These are phyloP conservation scores for Metopolophium dirhodum DNA, from an alignment of 1,140 invertebrate genomes.

Conservation along the genomic window DNA sequence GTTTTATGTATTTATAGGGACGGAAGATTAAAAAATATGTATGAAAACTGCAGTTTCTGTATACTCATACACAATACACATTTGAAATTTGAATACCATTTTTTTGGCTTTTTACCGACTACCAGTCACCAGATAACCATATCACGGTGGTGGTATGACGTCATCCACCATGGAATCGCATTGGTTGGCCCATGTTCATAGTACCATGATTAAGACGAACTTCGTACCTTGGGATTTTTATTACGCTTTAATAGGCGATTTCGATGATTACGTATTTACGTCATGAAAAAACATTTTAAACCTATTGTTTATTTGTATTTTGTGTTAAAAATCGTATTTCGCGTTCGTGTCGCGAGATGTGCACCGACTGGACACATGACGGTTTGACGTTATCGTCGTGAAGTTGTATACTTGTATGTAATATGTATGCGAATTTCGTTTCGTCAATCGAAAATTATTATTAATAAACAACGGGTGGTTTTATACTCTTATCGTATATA, in stretches of 20 bases:
- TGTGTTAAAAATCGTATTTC: constrained; percentile 33
- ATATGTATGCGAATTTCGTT: not conserved
- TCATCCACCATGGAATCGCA: no score
- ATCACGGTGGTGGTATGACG: no score
- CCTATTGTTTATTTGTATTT: not conserved
- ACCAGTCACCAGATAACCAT: no score
- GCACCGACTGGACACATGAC: constrained; percentile 34
- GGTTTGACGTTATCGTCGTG: constrained; percentile 34
- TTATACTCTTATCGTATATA: not conserved
- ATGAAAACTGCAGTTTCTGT: no score
- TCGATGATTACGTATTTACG: not conserved
- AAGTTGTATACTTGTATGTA: not conserved
- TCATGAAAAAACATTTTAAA: not conserved
- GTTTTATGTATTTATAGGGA: no score
- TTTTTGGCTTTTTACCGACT: no score
- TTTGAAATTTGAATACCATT: no score
- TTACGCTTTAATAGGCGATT: not conserved
- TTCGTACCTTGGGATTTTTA: not conserved
- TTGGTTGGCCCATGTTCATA: not conserved
- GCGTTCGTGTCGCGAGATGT: not conserved
- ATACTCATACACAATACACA: no score
- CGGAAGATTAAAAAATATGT: no score
- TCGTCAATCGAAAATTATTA: not conserved
- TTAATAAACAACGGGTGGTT: not conserved
- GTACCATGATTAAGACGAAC: no score